Percentiles rank a stretch among this genome's conserved stretches.
Evolutionary conservation across 2,113 vertebrate species (phyloP).

Genomic region (Marcusenius ussheri): DNA sequence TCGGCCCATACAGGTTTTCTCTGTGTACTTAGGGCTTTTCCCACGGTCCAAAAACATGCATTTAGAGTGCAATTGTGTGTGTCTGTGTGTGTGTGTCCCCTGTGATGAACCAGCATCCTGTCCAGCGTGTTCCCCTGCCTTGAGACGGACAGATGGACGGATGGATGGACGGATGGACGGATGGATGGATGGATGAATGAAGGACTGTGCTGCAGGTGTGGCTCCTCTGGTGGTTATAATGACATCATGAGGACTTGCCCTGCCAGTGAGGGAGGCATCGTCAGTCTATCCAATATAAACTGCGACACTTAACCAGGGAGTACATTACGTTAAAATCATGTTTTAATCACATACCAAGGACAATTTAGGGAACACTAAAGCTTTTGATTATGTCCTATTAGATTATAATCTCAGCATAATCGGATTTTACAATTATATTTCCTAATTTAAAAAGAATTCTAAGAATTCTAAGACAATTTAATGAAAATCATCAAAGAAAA

Average conservation of each 20-base stretch:
- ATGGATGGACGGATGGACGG: background rate
- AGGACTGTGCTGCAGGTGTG: background rate
- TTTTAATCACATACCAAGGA: background rate
- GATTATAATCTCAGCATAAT: background rate
- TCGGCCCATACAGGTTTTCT: background rate
- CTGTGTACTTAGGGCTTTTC: background rate
- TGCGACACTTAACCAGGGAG: background rate
- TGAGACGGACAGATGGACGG: background rate
- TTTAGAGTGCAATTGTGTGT: background rate
- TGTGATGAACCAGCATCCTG: background rate
- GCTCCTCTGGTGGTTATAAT: background rate
- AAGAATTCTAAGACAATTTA: background rate
- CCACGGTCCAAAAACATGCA: background rate
- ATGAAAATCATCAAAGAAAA: background rate
- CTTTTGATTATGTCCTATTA: background rate
- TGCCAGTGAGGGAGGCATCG: background rate
- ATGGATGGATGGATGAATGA: background rate
- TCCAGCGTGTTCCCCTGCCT: background rate
- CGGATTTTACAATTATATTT: background rate
- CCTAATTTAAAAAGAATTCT: background rate
- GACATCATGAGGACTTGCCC: background rate
- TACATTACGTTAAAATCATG: background rate
- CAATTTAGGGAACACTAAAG: background rate
- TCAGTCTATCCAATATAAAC: background rate
- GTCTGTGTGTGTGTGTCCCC: background rate